phyloP scores from a whole-genome alignment of 2,888 invertebrate species.

The Nudaria mundana region DNA sequence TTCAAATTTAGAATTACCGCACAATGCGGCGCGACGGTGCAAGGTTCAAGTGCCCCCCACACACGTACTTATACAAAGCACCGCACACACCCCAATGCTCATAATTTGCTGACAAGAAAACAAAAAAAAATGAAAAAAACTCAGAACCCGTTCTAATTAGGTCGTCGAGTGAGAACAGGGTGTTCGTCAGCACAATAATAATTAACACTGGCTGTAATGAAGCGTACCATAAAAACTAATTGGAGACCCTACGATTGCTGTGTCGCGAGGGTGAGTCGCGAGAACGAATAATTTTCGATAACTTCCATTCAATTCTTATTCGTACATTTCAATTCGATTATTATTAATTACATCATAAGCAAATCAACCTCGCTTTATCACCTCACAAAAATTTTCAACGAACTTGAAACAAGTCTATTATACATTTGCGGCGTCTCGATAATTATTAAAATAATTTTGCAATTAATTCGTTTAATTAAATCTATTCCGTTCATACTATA shows the following conservation, averaged over 20 bases:
- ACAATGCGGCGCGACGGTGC: slow-evolving; percentile 33
- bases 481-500: neutral
- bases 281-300: slow-evolving; percentile 48
- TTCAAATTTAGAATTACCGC: slow-evolving; percentile 36
- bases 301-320: slow-evolving; percentile 48
- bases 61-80: slow-evolving; percentile 49
- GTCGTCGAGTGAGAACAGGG: slow-evolving; percentile 76
- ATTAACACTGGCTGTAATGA: slow-evolving; percentile 79
- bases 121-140: slow-evolving; percentile 59
- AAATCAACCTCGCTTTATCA: slow-evolving; percentile 11
- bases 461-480: neutral
- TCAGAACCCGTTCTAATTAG: slow-evolving; percentile 71
- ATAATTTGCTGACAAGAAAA: slow-evolving; percentile 69
- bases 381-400: slow-evolving; percentile 11
- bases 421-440: slow-evolving; percentile 7
- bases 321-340: slow-evolving; percentile 16
- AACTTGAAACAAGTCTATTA: slow-evolving; percentile 14
- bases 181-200: slow-evolving; percentile 78
- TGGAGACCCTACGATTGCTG: slow-evolving; percentile 64
- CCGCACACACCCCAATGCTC: slow-evolving; percentile 61
- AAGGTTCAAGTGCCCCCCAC: slow-evolving; percentile 41
- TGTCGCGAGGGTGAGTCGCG: slow-evolving; percentile 49
- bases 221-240: slow-evolving; percentile 79
- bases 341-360: slow-evolving; percentile 23
- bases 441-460: neutral